Percentiles rank a stretch among this genome's conserved stretches.
phyloP scores from a whole-genome alignment of 92 coral and sea anemone genomes.

The Isaurus tuberculatus region DNA sequence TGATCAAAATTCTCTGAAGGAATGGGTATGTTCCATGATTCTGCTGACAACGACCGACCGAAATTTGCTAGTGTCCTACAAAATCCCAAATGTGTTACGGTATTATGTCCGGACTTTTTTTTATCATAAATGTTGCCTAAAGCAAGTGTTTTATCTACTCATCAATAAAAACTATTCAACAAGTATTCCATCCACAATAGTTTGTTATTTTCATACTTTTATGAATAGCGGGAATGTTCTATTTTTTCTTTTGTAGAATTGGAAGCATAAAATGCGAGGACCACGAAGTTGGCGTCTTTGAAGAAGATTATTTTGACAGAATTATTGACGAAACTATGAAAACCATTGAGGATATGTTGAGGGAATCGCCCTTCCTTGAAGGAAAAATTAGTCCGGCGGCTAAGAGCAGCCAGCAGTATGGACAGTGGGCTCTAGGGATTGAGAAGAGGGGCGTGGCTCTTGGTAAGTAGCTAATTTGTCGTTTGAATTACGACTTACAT shows the following conservation, averaged over 20 bases:
- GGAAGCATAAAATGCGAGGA: conserved; percentile 48
- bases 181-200: too few species aligned
- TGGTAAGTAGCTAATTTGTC: conserved; percentile 5
- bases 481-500: too few species aligned
- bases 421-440: conserved; percentile 82
- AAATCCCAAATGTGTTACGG: too few species aligned
- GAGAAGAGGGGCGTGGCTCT: conserved; percentile 58
- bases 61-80: too few species aligned
- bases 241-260: background rate
- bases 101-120: too few species aligned
- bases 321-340: conserved; percentile 63
- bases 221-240: background rate
- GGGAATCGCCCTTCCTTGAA: background rate
- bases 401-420: conserved; percentile 82
- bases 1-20: too few species aligned
- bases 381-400: conserved; percentile 45
- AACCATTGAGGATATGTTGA: conserved; percentile 64
- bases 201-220: background rate
- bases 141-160: too few species aligned
- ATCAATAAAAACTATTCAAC: too few species aligned
- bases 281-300: conserved; percentile 37
- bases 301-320: conserved; percentile 46
- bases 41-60: too few species aligned
- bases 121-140: too few species aligned
- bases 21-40: too few species aligned